Conservation (phyloP, 2,797 vertebrate species). For the Chiroxiphia lanceolata region DNA sequence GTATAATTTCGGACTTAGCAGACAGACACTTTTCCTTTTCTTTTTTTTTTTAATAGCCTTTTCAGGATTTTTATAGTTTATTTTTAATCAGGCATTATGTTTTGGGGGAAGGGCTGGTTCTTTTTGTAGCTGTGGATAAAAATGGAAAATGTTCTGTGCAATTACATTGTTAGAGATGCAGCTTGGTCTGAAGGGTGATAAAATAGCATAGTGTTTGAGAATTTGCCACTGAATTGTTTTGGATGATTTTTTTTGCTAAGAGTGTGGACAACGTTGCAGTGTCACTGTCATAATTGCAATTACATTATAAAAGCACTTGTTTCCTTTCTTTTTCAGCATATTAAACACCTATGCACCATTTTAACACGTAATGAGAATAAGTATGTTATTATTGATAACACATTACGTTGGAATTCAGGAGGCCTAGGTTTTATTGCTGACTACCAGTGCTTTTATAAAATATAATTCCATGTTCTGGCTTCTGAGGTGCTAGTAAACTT, state of each 20-base stretch:
- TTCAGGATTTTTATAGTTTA: not conserved
- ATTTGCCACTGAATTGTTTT: not conserved
- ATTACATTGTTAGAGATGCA: not conserved
- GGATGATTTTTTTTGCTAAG: not conserved
- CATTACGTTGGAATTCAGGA: not conserved
- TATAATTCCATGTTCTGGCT: not conserved
- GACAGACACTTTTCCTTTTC: not conserved
- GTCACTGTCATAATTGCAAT: not conserved
- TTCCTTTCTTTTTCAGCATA: not conserved
- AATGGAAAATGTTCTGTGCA: rapidly evolving
- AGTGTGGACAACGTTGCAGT: not conserved
- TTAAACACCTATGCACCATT: not conserved
- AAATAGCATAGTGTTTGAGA: not conserved
- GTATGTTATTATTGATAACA: not conserved
- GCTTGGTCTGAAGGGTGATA: not conserved
- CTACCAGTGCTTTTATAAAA: not conserved
- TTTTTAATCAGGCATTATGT: not conserved
- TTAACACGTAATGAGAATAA: not conserved
- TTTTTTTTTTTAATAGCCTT: not conserved
- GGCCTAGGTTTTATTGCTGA: not conserved
- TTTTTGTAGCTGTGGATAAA: not conserved
- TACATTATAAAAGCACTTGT: not conserved
- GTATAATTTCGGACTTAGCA: not conserved
- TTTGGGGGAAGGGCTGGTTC: not conserved
- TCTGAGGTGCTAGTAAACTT: not conserved